phyloP scores from a whole-genome alignment of 1,140 invertebrate genomes.

The Maniola jurtina region DNA sequence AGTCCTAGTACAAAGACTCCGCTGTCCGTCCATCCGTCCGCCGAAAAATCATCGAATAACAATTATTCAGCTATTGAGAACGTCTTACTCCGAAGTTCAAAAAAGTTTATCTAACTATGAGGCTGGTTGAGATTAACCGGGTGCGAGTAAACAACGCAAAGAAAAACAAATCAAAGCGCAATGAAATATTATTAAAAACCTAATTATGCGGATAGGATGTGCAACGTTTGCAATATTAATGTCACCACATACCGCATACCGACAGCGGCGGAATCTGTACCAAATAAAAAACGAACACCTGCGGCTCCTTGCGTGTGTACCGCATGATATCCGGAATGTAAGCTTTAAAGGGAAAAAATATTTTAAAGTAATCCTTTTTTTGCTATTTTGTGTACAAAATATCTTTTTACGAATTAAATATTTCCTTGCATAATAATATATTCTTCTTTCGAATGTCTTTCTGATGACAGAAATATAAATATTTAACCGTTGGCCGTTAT shows the following conservation, averaged over 20 bases:
- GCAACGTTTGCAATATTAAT: slow-evolving; percentile 2
- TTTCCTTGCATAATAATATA: too few species aligned
- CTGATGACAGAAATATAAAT: too few species aligned
- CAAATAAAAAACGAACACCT: slow-evolving; percentile 14
- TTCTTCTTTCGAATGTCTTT: too few species aligned
- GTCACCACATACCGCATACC: slow-evolving; percentile 7
- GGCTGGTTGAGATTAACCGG: not conserved
- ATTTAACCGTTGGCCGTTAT: too few species aligned
- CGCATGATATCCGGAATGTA: not conserved
- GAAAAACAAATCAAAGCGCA: slow-evolving; percentile 2
- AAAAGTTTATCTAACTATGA: not conserved
- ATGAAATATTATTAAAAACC: slow-evolving; percentile 3
- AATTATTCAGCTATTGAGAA: too few species aligned
- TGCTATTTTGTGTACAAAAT: not conserved
- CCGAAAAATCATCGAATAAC: too few species aligned
- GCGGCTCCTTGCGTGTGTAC: not conserved
- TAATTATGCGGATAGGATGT: slow-evolving; percentile 3
- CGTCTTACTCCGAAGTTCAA: not conserved
- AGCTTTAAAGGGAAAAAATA: not conserved
- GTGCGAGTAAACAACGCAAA: not conserved
- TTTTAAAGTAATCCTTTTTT: not conserved
- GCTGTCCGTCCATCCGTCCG: too few species aligned
- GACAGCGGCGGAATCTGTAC: slow-evolving; percentile 3
- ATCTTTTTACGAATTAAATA: too few species aligned
- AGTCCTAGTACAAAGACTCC: too few species aligned